These are phyloP conservation scores for Perccottus glenii DNA, from an alignment of 2,113 vertebrate species.

Conservation along the genomic window DNA sequence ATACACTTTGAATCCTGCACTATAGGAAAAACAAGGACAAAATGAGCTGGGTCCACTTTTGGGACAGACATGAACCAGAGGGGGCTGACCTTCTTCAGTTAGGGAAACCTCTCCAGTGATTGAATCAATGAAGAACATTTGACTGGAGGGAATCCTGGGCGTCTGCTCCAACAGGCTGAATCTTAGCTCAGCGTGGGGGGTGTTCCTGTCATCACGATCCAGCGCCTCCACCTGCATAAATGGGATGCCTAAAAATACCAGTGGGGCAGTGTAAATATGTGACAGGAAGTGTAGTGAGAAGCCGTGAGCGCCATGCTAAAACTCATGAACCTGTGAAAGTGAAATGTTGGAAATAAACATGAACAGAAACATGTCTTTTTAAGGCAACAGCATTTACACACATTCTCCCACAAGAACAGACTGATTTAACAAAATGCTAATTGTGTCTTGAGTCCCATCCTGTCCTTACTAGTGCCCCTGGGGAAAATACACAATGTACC, in stretches of 20 bases:
- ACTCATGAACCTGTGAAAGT: neutral
- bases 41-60: neutral
- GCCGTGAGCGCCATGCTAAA: neutral
- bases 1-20: neutral
- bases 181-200: slow-evolving; percentile 80
- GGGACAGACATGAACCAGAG: neutral
- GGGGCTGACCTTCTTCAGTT: slow-evolving; percentile 78
- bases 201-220: slow-evolving; percentile 77
- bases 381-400: neutral
- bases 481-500: neutral
- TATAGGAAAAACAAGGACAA: neutral
- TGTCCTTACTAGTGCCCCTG: neutral
- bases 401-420: neutral
- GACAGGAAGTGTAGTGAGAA: neutral
- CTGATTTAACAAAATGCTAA: neutral
- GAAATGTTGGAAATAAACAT: neutral
- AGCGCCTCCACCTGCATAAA: slow-evolving; percentile 81
- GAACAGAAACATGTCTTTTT: neutral
- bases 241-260: slow-evolving; percentile 63
- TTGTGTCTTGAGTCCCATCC: neutral
- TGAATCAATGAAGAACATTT: slow-evolving; percentile 79
- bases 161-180: slow-evolving; percentile 81
- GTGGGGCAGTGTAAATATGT: neutral
- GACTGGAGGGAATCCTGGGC: slow-evolving; percentile 77
- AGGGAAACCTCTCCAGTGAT: slow-evolving; percentile 78